These are phyloP conservation scores for Nansenia antarctica DNA, from an alignment of 2,113 vertebrate genomes.

Conservation along the genomic window DNA sequence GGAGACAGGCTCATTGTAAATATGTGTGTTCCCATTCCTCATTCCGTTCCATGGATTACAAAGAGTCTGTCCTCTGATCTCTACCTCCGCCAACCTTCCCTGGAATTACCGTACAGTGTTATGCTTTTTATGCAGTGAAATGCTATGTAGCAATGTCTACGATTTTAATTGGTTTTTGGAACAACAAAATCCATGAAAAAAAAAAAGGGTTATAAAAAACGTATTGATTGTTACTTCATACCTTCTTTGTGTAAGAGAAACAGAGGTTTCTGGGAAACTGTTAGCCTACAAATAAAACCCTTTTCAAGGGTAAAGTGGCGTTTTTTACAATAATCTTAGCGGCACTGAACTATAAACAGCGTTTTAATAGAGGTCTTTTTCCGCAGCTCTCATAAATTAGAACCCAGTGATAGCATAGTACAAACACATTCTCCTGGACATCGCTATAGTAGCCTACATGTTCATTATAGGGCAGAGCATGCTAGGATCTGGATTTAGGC, in stretches of 20 bases:
- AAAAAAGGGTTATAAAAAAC: not conserved
- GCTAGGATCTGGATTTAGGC: slow-evolving; percentile 41
- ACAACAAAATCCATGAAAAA: not conserved
- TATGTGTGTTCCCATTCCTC: no score
- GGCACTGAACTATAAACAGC: slow-evolving; percentile 46
- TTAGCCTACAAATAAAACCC: not conserved
- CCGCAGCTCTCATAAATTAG: slow-evolving; percentile 44
- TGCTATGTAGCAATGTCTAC: not conserved
- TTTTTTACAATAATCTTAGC: not conserved
- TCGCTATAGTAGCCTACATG: slow-evolving; percentile 44
- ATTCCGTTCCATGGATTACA: no score
- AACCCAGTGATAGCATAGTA: slow-evolving; percentile 37
- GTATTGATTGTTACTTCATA: not conserved
- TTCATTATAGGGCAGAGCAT: slow-evolving; percentile 12
- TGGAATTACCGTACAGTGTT: no score
- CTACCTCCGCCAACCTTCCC: no score
- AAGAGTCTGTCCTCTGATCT: no score
- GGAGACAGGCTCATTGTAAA: no score
- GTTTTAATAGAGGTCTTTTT: slow-evolving; percentile 52
- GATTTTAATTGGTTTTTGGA: slow-evolving; percentile 5
- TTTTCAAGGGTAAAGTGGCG: not conserved
- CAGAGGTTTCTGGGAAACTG: not conserved
- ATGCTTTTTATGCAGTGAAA: not conserved
- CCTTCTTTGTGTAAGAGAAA: not conserved
- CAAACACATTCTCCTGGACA: slow-evolving; percentile 41